phyloP scores from a whole-genome alignment of 2,797 vertebrate species.

The Sarcophilus harrisii region DNA sequence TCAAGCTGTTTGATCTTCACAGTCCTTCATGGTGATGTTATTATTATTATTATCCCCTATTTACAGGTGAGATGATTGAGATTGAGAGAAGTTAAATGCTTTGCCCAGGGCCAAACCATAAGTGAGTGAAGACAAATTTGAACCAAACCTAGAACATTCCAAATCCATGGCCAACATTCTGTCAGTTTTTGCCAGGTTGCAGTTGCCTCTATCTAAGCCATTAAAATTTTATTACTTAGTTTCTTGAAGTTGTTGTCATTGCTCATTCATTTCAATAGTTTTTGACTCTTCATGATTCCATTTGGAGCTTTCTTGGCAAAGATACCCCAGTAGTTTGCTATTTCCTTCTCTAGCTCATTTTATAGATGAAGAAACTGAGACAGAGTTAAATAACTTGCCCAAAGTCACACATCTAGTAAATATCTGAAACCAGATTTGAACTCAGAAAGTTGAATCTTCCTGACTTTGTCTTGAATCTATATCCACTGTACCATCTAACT shows the following conservation, averaged over 20 bases:
- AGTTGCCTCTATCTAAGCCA: not conserved
- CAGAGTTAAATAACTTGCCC: not conserved
- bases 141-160: not conserved
- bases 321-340: not conserved
- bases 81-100: not conserved
- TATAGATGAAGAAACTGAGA: not conserved
- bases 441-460: not conserved
- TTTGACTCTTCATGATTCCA: not conserved
- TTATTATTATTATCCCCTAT: not conserved
- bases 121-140: not conserved
- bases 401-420: not conserved
- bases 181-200: not conserved
- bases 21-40: not conserved
- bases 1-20: not conserved
- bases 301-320: not conserved
- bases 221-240: not conserved
- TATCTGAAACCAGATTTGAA: not conserved
- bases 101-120: not conserved
- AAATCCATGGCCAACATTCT: not conserved
- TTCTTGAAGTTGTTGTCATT: not conserved
- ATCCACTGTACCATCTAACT: not conserved
- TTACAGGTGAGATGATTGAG: not conserved
- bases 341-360: not conserved
- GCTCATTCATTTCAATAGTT: not conserved
- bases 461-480: not conserved